Conservation (phyloP, 2,797 vertebrate species). For the Poecilia wingei region DNA sequence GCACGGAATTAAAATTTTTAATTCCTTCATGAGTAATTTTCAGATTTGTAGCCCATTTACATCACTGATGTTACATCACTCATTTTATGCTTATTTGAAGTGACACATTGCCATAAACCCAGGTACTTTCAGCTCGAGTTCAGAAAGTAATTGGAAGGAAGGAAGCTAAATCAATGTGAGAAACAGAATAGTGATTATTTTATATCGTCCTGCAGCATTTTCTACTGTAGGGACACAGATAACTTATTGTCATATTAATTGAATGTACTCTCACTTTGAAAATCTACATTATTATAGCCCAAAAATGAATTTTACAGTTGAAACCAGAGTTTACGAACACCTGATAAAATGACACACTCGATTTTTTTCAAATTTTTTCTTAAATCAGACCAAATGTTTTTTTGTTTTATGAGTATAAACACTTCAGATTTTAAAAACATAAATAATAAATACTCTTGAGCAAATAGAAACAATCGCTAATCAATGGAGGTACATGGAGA, state of each 20-base stretch:
- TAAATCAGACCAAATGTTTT: too few species aligned
- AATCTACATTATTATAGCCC: background rate
- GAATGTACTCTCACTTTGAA: background rate
- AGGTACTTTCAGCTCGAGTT: background rate
- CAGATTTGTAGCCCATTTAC: background rate
- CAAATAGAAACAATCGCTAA: background rate
- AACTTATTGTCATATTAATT: background rate
- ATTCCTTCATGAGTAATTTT: background rate
- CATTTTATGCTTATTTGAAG: background rate
- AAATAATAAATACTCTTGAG: background rate
- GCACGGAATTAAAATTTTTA: too few species aligned
- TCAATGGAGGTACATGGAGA: background rate
- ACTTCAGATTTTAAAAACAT: background rate
- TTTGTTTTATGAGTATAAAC: too few species aligned
- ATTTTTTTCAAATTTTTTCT: too few species aligned
- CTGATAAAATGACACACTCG: too few species aligned
- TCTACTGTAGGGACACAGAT: background rate
- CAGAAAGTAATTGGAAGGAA: background rate
- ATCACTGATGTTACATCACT: background rate
- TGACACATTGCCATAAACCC: constrained; percentile 3
- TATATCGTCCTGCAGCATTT: background rate
- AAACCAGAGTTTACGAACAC: too few species aligned
- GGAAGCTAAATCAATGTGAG: background rate
- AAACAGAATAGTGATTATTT: constrained; percentile 3
- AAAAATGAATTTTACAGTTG: too few species aligned